Evolutionary conservation across 1,140 invertebrate genomes (phyloP), one percentile per base, ranked within the genome.

Genomic region (Tetramorium alpestre): DNA sequence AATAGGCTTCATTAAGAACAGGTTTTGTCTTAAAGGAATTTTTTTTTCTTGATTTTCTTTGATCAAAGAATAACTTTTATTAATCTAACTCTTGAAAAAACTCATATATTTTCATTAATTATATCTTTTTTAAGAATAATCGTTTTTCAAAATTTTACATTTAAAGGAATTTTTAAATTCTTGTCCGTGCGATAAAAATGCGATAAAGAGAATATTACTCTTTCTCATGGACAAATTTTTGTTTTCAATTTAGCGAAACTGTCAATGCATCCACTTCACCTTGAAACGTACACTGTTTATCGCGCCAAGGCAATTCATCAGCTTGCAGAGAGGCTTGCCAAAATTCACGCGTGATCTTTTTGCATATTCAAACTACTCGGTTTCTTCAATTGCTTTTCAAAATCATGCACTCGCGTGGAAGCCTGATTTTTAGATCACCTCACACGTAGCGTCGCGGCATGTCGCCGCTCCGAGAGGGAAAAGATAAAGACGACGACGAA

Each of bases 391-490:
- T 56, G 33, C 22, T 44, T 78, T 54, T 78, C 47, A 54, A 64
- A 65, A 47, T 78, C 33, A 22, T 16, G 44, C 25, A 49, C 22
- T 86, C 44, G 47, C 13, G 47, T 3, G 22, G 28, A 22, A 13
- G 62, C 28, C 25, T 13, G 72, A 70, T 77, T 65, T 77, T 77
- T 72, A 44, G 82, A 58, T 62, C 80, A 51, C 22, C 64, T 75
- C 69, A 58, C 38, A 69, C 73, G 38, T 16, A 58, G 64, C 75
- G 25, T 25, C 75, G 56, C 64, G n/a, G n/a, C 60, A 18, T 16
- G 77, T 3, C 4, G 16, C 28, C 33, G 49, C 47, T 62, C 25
- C 86, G 47, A 28, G 16, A 28, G 44, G 47, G 25, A 64, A 65
- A n/a, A 47, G 16, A 72, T 73, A 65, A 22, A 64, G 22, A 67